These are phyloP conservation scores for Dendroctonus valens DNA, from an alignment of 1,140 invertebrate species.

Conservation along the genomic window DNA sequence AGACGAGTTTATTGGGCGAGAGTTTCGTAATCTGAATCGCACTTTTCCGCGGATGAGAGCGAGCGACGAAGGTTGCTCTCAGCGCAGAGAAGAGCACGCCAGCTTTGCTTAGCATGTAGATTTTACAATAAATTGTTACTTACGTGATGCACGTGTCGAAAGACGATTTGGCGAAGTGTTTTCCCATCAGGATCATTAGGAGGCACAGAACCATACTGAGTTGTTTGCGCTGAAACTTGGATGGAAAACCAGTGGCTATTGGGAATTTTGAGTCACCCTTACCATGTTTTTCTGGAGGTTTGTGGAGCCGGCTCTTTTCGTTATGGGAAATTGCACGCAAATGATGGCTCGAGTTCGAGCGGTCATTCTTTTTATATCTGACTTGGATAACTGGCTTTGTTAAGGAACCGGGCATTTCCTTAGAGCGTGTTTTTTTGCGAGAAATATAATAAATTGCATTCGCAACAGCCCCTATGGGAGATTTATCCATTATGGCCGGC, in stretches of 20 bases:
- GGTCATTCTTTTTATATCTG: too few species aligned
- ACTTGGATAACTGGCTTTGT: too few species aligned
- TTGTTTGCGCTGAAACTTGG: slow-evolving; percentile 6
- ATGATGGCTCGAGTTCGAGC: not conserved
- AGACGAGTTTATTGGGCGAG: slow-evolving; percentile 40
- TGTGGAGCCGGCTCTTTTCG: not conserved
- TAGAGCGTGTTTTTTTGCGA: too few species aligned
- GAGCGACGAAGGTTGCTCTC: slow-evolving; percentile 34
- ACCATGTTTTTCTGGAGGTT: not conserved
- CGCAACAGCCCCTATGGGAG: not conserved
- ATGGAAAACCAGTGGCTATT: not conserved
- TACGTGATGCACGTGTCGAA: slow-evolving; percentile 10
- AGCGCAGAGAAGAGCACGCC: slow-evolving; percentile 15
- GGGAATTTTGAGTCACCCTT: not conserved
- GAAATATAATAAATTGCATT: too few species aligned
- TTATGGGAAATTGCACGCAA: not conserved
- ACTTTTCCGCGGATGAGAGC: slow-evolving; percentile 41
- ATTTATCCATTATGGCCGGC: not conserved
- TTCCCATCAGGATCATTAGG: slow-evolving; percentile 4
- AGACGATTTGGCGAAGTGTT: slow-evolving; percentile 8
- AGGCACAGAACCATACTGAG: not conserved
- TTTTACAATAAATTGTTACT: slow-evolving; percentile 3
- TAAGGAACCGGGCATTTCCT: too few species aligned
- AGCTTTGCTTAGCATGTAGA: slow-evolving; percentile 14
- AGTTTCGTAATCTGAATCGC: slow-evolving; percentile 40